Base-by-base conservation (phyloP, 2,888 invertebrate species). In the Orthosia incerta region DNA sequence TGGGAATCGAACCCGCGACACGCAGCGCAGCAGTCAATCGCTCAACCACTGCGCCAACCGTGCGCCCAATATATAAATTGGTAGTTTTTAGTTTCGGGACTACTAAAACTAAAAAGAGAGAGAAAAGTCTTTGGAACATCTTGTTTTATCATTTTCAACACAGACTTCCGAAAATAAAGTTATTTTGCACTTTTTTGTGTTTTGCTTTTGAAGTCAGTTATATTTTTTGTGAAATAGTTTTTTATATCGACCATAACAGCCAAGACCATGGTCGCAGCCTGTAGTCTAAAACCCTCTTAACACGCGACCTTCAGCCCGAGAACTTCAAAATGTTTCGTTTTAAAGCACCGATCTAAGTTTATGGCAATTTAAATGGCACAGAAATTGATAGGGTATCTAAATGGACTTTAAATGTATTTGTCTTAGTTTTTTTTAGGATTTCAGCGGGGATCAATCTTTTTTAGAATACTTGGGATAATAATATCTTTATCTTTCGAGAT, bases 241-340 rank as follows among this genome's bases (percentile, higher is more conserved):
- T 31, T 31, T 31, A 31, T 4, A 0, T 26, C 31, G 31, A 55
- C 20, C 15, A 3, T 39, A 45, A 13, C 70, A 0, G 13, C 18
- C 3, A 39, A 57, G 53, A 57, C 63, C 11, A 13, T 5, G 53
- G 61, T 56, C 69, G 46, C n/a, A 11, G 16, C 5, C 0, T 48
- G 1, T 56, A 78, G 55, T 84, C 74, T 64, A 13, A 39, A 62
- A 39, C 0, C 23, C 1, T n/a, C 82, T 55, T 67, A 62, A 70
- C 20, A 11, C 11, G 13, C 56, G 74, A 39, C 83, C 81, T 80
- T 81, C 63, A 65, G 64, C 39, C 20, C 61, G 70, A 62, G 64
- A 82, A 80, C 79, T 84, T 75, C 72, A 86, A n/a, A 85, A 80
- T 86, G 85, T 86, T 86, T 86, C 75, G 79, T 80, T 85, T 84